Base-by-base conservation (phyloP, 2,797 vertebrate genomes). In the Fundulus diaphanus region DNA sequence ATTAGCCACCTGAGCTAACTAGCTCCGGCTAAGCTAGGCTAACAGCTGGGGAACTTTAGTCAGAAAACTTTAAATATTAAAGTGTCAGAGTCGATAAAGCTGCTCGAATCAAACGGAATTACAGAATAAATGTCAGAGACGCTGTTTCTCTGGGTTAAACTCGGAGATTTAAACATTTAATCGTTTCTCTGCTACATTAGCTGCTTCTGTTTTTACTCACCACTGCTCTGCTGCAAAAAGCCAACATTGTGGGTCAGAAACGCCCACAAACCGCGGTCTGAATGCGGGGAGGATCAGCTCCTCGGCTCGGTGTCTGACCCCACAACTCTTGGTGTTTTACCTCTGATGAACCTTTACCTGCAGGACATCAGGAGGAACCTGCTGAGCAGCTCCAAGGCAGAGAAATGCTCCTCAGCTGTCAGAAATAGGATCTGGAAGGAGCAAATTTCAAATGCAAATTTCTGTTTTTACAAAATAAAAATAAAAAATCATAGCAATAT, bases 181-280 rank as follows among this genome's bases (percentile, higher is more conserved):
- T 1, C 20, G 59, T 63, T 63, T 63, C 8, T 61, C 9, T 22
- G 33, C 59, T 37, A 61, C 20, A 3, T 24, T 81, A 93, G 68
- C 22, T 37, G 7, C 7, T 7, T 40, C 2, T 57, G 35, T 20
- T 27, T 12, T 29, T 24, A 69, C 97, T 96, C 72, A 98, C 97
- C 96, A 93, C 87, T 5, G 90, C 93, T 90, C 94, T 96, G 79
- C 92, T 93, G 52, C 95, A 89, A 78, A 95, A 90, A 70, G 93
- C 91, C 90, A 96, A 94, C 96, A 98, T 97, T 71, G 12, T 92
- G 59, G 56, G 66, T 49, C 3, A 80, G 78, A 80, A 78, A 85
- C 90, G 83, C 87, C 91, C 92, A 77, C 88, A 76, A 29, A 63
- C 22, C 2, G 48, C 5, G 59, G 5, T 48, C 70, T 11, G 46